A percentile compares a stretch with the other conserved stretches of the same genome.
phyloP scores from a whole-genome alignment of 2,888 invertebrate species.

The Agriopis aurantiaria region DNA sequence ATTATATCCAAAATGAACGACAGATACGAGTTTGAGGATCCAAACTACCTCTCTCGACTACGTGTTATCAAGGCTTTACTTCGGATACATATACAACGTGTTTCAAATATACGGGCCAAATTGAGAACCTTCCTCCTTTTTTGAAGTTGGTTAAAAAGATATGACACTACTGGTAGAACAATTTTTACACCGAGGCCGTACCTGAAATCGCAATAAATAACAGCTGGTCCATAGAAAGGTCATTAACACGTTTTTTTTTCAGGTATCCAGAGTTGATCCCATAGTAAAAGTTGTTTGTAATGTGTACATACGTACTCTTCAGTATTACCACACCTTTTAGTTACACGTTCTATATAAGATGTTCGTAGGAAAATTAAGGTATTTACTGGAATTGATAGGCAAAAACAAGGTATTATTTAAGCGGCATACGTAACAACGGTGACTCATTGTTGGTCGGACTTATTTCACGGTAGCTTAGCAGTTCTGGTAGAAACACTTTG shows the following conservation, averaged over 20 bases:
- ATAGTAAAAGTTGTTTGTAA: no score
- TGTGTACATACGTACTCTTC: no score
- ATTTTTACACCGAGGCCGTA: no score
- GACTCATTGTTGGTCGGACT: slow-evolving; percentile 69
- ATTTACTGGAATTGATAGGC: slow-evolving; percentile 35
- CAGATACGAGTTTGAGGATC: background rate
- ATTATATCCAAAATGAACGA: background rate
- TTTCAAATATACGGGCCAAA: no score
- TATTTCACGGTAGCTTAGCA: slow-evolving; percentile 80
- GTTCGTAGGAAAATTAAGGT: slow-evolving; percentile 14
- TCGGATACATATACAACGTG: background rate
- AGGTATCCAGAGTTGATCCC: no score
- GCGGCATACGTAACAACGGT: slow-evolving; percentile 68
- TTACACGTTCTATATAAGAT: slow-evolving; percentile 4
- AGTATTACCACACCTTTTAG: no score
- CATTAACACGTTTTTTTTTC: no score
- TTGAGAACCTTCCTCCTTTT: no score
- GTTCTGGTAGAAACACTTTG: slow-evolving; percentile 45
- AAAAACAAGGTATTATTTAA: slow-evolving; percentile 61
- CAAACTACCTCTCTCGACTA: background rate
- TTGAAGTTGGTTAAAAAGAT: no score
- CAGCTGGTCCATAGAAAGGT: no score
- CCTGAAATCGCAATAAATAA: no score
- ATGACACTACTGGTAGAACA: no score
- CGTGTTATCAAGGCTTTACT: background rate